Conservation (phyloP, 2,888 invertebrate genomes). For the Steromphala cineraria region DNA sequence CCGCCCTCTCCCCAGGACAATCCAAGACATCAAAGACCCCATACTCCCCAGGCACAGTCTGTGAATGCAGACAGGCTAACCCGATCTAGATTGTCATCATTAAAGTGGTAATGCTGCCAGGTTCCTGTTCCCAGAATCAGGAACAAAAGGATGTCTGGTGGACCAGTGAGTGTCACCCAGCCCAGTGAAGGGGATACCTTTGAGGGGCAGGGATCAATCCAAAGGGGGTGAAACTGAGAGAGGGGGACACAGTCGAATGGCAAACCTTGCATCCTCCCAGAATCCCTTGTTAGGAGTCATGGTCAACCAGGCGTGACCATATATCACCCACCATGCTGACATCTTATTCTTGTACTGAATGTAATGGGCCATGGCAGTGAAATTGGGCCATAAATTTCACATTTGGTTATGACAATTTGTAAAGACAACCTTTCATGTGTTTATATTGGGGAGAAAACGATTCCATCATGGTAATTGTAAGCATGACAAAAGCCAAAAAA, state of each 20-base stretch:
- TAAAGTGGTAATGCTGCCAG: neutral
- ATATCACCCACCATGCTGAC: neutral
- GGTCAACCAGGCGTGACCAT: neutral
- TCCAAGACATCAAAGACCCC: neutral
- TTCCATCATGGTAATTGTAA: conserved; percentile 1
- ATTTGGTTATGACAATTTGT: neutral
- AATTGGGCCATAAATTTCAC: conserved; percentile 16
- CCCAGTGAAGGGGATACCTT: neutral
- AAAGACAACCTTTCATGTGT: neutral
- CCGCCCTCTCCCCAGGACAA: neutral
- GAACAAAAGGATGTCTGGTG: neutral
- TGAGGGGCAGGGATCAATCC: too few relatives aligned
- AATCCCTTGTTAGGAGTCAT: neutral
- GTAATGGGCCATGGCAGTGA: conserved; percentile 9
- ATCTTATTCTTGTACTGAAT: neutral
- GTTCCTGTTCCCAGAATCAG: neutral
- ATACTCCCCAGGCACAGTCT: neutral
- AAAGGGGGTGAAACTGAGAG: too few relatives aligned
- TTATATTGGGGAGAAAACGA: conserved; percentile 14
- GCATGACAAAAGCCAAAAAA: conserved; percentile 1
- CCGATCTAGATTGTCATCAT: conserved; percentile 10
- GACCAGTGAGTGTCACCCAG: neutral
- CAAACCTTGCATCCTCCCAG: neutral
- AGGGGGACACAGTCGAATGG: too few relatives aligned
- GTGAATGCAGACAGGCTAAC: neutral